Conservation (phyloP, 2,888 invertebrate species). For the Nebria salina region DNA sequence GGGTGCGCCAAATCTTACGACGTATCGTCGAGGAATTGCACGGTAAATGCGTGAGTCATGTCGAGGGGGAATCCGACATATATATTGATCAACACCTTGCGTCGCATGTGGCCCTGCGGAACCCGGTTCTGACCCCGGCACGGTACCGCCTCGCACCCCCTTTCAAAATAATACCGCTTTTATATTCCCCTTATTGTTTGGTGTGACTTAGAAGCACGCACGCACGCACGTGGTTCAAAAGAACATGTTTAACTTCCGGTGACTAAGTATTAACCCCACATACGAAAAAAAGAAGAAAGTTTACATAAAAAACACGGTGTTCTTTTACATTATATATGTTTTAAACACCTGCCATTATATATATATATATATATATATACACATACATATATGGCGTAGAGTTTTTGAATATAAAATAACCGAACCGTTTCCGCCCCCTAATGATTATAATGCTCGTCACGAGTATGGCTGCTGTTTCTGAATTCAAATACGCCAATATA, state of each 20-base stretch:
- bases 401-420: background rate
- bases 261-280: background rate
- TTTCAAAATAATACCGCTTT: background rate
- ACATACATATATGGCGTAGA: too few species aligned
- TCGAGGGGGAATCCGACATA: conserved; percentile 38
- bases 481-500: background rate
- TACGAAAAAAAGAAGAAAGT: background rate
- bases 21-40: background rate
- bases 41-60: conserved; percentile 6
- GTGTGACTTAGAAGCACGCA: conserved; percentile 9
- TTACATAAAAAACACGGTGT: background rate
- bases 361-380: background rate
- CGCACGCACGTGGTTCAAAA: conserved; percentile 33
- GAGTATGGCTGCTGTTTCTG: background rate
- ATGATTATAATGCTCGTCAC: background rate
- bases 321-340: background rate
- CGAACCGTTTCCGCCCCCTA: background rate
- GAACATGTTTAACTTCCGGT: background rate
- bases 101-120: conserved; percentile 24
- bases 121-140: conserved; percentile 9
- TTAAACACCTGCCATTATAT: background rate
- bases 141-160: background rate
- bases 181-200: conserved; percentile 10
- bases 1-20: conserved; percentile 2
- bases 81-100: conserved; percentile 35